A percentile compares a stretch with the other conserved stretches of the same genome.
Conservation (phyloP, 92 coral and sea anemone species). For the Porites cylindrica region DNA sequence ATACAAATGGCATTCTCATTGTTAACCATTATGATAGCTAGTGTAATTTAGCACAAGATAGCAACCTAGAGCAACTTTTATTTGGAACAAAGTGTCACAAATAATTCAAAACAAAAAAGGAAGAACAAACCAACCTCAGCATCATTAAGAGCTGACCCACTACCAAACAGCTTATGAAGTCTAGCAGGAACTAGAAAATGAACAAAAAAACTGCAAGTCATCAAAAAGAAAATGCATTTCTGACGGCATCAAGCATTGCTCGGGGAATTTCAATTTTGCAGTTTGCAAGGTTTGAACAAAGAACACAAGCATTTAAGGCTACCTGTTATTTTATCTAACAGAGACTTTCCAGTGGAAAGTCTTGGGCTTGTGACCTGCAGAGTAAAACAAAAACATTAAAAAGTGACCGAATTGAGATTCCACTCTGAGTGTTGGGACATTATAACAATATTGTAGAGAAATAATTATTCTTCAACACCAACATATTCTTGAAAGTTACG, state of each 20-base stretch:
- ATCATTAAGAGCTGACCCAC: slow-evolving; percentile 74
- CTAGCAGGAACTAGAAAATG: slow-evolving; percentile 74
- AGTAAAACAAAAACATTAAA: not conserved
- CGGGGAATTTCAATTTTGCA: not conserved
- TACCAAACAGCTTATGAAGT: slow-evolving; percentile 87
- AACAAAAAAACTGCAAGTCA: not conserved
- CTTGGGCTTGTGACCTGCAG: slow-evolving; percentile 15
- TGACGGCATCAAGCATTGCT: too few species aligned
- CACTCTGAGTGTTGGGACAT: too few species aligned
- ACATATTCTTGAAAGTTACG: too few species aligned
- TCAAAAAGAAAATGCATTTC: not conserved
- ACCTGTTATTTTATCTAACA: slow-evolving; percentile 70
- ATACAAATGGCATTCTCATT: too few species aligned
- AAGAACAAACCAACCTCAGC: slow-evolving; percentile 69
- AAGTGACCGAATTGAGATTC: not conserved
- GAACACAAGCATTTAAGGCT: not conserved
- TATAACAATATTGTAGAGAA: too few species aligned
- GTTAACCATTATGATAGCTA: too few species aligned
- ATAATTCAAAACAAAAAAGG: not conserved
- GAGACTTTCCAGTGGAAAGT: slow-evolving; percentile 45
- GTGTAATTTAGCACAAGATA: too few species aligned
- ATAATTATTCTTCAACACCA: too few species aligned
- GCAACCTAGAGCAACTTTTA: too few species aligned
- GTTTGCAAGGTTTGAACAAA: not conserved
- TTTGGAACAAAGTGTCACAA: too few species aligned